Evolutionary conservation across 2,113 vertebrate genomes (phyloP).

Genomic region (Istiophorus platypterus): DNA sequence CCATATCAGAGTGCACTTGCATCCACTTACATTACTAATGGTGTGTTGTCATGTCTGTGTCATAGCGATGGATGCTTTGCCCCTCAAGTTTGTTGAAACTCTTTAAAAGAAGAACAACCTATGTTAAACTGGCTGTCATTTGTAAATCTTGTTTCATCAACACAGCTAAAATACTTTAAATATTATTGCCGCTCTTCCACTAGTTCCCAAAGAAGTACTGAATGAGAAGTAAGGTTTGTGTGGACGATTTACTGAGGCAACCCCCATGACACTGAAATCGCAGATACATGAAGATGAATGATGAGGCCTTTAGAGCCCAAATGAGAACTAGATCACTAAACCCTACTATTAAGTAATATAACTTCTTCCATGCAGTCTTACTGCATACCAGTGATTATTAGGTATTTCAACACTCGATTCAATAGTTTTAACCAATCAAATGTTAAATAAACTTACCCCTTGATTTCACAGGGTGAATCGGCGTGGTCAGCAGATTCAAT

Average conservation of each 20-base stretch:
- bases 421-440: background rate
- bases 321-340: background rate
- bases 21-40: background rate
- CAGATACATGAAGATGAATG: slow-evolving; percentile 11
- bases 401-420: background rate
- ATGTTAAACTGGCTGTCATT: background rate
- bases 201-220: background rate
- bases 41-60: background rate
- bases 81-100: background rate
- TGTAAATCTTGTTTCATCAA: background rate
- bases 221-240: background rate
- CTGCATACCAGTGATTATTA: background rate
- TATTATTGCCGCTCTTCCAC: background rate
- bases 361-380: background rate
- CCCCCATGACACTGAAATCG: background rate
- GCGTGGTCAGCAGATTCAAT: background rate
- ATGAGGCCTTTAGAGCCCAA: slow-evolving; percentile 1
- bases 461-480: slow-evolving; percentile 64
- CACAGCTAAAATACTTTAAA: background rate
- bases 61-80: background rate
- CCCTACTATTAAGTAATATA: background rate
- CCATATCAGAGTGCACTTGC: background rate
- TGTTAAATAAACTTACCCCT: background rate
- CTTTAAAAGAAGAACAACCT: background rate
- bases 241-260: background rate